Percentiles rank a stretch among this genome's conserved stretches.
Evolutionary conservation across 2,888 invertebrate genomes (phyloP).

Genomic region (Quadriops clusia): DNA sequence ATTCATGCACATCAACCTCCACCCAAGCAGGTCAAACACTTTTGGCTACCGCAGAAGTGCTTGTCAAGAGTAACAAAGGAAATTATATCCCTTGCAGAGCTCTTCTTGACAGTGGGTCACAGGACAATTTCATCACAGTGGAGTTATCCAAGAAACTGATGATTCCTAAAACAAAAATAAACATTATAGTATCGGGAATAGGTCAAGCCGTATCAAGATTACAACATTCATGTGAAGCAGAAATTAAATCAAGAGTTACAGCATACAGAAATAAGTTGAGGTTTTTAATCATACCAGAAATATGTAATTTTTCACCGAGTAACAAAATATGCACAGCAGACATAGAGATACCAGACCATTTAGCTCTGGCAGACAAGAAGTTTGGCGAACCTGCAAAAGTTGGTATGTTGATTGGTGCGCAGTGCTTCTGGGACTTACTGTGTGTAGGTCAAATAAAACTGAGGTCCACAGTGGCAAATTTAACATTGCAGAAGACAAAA

Average conservation of each 20-base stretch:
- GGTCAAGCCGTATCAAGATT: constrained; percentile 1
- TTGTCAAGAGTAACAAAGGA: constrained; percentile 12
- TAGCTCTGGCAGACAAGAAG: constrained; percentile 6
- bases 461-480: neutral
- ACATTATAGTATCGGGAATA: constrained; percentile 3
- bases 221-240: neutral
- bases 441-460: constrained; percentile 6
- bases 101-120: constrained; percentile 16
- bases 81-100: constrained; percentile 13
- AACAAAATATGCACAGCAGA: too few species aligned
- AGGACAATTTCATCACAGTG: constrained; percentile 15
- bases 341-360: constrained; percentile 3
- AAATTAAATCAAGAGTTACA: constrained; percentile 1
- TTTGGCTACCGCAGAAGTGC: constrained; percentile 14
- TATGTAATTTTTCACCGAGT: too few species aligned
- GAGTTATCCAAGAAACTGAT: constrained; percentile 2
- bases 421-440: constrained; percentile 4
- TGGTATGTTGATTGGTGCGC: constrained; percentile 7
- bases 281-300: constrained; percentile 6
- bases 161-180: neutral
- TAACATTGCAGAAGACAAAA: constrained; percentile 6
- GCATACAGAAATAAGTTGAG: constrained; percentile 1
- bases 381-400: constrained; percentile 6
- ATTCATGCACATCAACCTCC: constrained; percentile 3
- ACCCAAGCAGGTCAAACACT: constrained; percentile 1